Percentiles rank a stretch among this genome's conserved stretches.
Evolutionary conservation across 2,797 vertebrate species (phyloP).

Genomic region (Clarias platycephalus): DNA sequence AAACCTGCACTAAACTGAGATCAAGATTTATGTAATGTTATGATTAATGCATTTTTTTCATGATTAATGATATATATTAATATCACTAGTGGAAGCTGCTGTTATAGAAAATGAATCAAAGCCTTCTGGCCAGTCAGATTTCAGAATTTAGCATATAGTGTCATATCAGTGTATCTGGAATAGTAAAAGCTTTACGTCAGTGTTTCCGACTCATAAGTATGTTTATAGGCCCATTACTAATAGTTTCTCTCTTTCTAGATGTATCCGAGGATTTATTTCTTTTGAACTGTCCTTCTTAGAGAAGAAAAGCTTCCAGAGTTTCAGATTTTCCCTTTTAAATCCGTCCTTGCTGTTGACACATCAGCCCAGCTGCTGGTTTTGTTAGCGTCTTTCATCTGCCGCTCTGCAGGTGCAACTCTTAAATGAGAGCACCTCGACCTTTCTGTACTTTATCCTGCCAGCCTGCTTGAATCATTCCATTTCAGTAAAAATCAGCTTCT

Average conservation of each 20-base stretch:
- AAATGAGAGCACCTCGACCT: conserved; percentile 7
- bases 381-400: conserved; percentile 24
- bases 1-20: not conserved
- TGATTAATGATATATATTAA: no score
- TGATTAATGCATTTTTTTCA: no score
- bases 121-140: not conserved
- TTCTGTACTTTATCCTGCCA: conserved; percentile 11
- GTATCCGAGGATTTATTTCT: not conserved
- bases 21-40: not conserved
- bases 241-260: not conserved
- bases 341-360: conserved; percentile 28
- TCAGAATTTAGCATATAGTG: not conserved
- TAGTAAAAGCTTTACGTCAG: not conserved
- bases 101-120: not conserved
- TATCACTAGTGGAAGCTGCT: not conserved
- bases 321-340: conserved; percentile 28
- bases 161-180: not conserved
- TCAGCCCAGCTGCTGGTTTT: conserved; percentile 28
- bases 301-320: not conserved
- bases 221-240: not conserved
- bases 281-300: not conserved
- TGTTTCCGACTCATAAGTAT: not conserved
- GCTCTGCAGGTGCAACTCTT: conserved; percentile 35
- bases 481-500: not conserved
- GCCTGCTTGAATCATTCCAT: conserved; percentile 13